phyloP scores from a whole-genome alignment of 2,113 vertebrate species.

The Empidonax traillii region DNA sequence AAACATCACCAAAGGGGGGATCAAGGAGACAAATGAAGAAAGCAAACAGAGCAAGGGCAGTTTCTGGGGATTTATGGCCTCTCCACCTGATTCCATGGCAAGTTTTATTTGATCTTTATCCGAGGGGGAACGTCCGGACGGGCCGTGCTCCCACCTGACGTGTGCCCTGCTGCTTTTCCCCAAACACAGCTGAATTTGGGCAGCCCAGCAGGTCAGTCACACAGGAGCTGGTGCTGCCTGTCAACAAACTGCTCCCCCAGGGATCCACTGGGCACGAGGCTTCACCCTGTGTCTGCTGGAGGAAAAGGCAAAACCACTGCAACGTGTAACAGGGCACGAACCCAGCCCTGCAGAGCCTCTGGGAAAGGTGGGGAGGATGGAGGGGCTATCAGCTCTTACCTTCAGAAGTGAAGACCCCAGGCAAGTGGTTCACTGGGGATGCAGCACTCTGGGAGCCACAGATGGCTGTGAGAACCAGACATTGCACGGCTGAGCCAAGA shows the following conservation, averaged over 20 bases:
- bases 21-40: neutral
- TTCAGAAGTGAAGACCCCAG: neutral
- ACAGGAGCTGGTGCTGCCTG: neutral
- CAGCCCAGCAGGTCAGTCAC: neutral
- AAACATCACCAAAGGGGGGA: neutral
- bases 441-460: neutral
- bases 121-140: neutral
- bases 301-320: neutral
- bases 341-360: neutral
- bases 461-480: neutral
- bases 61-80: neutral
- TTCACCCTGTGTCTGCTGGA: neutral
- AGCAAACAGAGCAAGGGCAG: neutral
- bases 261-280: neutral
- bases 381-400: neutral
- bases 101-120: neutral
- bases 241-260: neutral
- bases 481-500: rapidly evolving
- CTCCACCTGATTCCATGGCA: neutral
- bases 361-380: neutral
- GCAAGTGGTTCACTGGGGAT: neutral
- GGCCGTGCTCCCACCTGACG: neutral
- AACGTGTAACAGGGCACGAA: rapidly evolving
- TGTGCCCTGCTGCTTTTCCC: neutral
- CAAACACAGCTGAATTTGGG: neutral